Evolutionary conservation across 2,888 invertebrate species (phyloP).

Genomic region (Cephus pygmeus): DNA sequence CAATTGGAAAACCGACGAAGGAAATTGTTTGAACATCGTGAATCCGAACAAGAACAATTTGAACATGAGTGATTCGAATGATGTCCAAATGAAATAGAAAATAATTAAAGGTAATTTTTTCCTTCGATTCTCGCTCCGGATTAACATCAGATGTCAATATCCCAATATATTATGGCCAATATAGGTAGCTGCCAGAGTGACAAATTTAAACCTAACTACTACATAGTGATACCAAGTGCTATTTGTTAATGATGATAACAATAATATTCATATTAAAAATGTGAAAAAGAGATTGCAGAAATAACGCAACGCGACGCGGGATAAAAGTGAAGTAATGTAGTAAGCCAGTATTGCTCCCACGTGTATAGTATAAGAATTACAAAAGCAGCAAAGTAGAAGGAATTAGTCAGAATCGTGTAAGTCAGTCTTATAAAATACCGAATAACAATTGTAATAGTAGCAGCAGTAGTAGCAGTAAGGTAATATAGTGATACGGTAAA

Average conservation of each 20-base stretch:
- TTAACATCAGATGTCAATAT: background rate
- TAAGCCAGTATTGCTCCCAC: conserved; percentile 1
- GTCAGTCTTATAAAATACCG: conserved; percentile 18
- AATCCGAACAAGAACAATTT: background rate
- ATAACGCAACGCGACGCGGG: too few species aligned
- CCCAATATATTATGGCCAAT: background rate
- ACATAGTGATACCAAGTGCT: background rate
- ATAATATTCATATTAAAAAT: background rate
- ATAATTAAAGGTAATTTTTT: background rate
- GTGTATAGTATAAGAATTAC: background rate
- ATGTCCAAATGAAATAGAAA: background rate
- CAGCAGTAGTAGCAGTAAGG: background rate
- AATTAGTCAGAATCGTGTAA: conserved; percentile 6
- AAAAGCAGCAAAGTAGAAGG: background rate
- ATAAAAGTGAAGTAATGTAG: background rate
- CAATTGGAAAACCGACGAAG: background rate
- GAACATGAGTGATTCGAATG: too few species aligned
- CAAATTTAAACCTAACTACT: background rate
- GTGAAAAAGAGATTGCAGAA: too few species aligned
- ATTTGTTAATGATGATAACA: background rate
- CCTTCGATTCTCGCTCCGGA: background rate
- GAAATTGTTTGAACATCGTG: background rate
- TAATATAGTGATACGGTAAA: background rate
- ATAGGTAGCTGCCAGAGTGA: background rate
- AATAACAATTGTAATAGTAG: background rate